phyloP scores from a whole-genome alignment of 2,113 vertebrate genomes.

The Eubucco bourcierii region DNA sequence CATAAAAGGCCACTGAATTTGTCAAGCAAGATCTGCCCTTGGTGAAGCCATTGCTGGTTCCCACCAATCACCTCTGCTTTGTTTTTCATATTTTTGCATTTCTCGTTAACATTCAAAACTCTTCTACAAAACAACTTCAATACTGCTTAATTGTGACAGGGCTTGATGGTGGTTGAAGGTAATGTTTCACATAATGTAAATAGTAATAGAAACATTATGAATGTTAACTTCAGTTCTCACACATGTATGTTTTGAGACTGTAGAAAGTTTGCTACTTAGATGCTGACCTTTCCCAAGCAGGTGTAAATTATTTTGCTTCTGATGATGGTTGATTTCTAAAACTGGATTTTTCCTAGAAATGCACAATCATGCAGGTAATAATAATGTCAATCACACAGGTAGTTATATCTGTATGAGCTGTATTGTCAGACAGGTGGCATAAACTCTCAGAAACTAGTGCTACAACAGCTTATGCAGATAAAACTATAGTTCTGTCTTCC shows the following conservation, averaged over 20 bases:
- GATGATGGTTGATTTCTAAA: background rate
- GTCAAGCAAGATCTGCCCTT: too few species aligned
- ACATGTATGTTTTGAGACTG: background rate
- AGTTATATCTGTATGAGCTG: background rate
- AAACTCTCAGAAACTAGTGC: background rate
- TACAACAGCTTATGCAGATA: background rate
- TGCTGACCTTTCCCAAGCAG: background rate
- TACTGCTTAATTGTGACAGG: background rate
- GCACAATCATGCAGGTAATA: background rate
- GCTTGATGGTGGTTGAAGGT: background rate
- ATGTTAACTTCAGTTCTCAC: background rate
- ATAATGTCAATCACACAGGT: background rate
- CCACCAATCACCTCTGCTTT: too few species aligned
- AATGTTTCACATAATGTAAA: background rate
- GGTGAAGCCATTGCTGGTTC: too few species aligned
- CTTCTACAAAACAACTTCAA: background rate
- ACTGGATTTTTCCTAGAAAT: background rate
- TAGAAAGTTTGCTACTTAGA: background rate
- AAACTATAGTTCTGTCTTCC: background rate
- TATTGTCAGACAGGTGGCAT: slow-evolving; percentile 14
- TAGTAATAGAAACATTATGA: background rate
- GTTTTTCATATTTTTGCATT: too few species aligned
- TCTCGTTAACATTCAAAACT: background rate
- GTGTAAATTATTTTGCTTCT: background rate
- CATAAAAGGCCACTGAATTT: too few species aligned